Percentiles rank a stretch among this genome's conserved stretches.
Conservation (phyloP, 1,140 invertebrate genomes). For the Vanessa atalanta region DNA sequence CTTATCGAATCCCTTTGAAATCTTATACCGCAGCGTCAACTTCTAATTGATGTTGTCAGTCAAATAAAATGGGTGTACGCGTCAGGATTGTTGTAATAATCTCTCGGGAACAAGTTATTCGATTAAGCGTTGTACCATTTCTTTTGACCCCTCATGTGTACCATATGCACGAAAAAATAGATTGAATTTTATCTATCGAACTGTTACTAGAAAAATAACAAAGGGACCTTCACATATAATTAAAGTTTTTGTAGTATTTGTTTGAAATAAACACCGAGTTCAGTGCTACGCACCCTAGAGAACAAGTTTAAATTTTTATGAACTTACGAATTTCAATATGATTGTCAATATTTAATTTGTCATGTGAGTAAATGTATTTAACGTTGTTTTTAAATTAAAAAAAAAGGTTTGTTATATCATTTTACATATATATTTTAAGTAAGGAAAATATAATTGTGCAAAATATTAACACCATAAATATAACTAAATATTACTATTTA, state of each 20-base stretch:
- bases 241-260: too few species aligned
- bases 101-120: conserved; percentile 57
- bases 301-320: too few species aligned
- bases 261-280: too few species aligned
- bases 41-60: conserved; percentile 76
- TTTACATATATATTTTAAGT: not conserved
- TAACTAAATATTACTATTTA: too few species aligned
- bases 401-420: not conserved
- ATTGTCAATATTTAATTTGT: too few species aligned
- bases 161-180: conserved; percentile 35
- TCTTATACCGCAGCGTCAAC: conserved; percentile 63
- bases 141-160: conserved; percentile 18
- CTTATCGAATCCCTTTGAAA: conserved; percentile 65
- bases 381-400: not conserved
- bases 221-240: too few species aligned
- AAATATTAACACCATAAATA: too few species aligned
- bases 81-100: conserved; percentile 56
- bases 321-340: too few species aligned
- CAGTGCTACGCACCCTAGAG: too few species aligned
- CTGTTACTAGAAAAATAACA: not conserved
- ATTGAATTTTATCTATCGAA: not conserved
- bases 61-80: conserved; percentile 59
- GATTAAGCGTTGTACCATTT: conserved; percentile 40
- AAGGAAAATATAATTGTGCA: too few species aligned
- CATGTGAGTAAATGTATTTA: not conserved